Percentiles rank a stretch among this genome's conserved stretches.
phyloP scores from a whole-genome alignment of 2,888 invertebrate species.

The Cotesia congregata region DNA sequence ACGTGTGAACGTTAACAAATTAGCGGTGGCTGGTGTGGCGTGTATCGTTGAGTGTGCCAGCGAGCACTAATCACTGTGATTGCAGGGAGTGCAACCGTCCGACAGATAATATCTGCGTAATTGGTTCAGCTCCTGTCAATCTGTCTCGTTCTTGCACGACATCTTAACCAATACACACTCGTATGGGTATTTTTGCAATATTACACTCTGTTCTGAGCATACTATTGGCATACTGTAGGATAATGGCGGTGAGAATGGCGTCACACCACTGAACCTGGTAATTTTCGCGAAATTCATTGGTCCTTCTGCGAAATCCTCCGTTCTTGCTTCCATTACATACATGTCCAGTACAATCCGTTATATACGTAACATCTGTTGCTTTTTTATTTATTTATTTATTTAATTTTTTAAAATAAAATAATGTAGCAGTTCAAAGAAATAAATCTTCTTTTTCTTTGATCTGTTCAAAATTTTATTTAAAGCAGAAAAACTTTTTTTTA shows the following conservation, averaged over 20 bases:
- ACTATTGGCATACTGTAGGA: conserved; percentile 4
- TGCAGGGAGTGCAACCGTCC: conserved; percentile 64
- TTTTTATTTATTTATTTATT: no score
- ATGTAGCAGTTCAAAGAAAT: no score
- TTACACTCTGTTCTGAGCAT: neutral
- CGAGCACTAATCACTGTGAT: conserved; percentile 65
- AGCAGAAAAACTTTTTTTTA: no score
- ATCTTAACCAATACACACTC: conserved; percentile 59
- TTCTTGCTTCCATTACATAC: neutral
- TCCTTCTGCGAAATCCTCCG: conserved; percentile 44
- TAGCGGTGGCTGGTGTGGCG: conserved; percentile 54
- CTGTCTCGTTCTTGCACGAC: conserved; percentile 63
- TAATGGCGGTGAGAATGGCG: neutral
- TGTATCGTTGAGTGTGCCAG: conserved; percentile 41
- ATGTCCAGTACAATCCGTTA: neutral
- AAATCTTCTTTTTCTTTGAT: no score
- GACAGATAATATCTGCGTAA: conserved; percentile 66
- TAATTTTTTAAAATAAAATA: no score
- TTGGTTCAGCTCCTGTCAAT: conserved; percentile 68
- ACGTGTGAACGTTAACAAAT: conserved; percentile 63
- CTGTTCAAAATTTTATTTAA: no score
- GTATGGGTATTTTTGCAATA: conserved; percentile 22
- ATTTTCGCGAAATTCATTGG: conserved; percentile 57
- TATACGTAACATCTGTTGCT: neutral
- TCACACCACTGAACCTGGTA: conserved; percentile 48